Evolutionary conservation across 1,140 invertebrate genomes (phyloP), one percentile per base, ranked within the genome.

Genomic region (Augochlora pura): DNA sequence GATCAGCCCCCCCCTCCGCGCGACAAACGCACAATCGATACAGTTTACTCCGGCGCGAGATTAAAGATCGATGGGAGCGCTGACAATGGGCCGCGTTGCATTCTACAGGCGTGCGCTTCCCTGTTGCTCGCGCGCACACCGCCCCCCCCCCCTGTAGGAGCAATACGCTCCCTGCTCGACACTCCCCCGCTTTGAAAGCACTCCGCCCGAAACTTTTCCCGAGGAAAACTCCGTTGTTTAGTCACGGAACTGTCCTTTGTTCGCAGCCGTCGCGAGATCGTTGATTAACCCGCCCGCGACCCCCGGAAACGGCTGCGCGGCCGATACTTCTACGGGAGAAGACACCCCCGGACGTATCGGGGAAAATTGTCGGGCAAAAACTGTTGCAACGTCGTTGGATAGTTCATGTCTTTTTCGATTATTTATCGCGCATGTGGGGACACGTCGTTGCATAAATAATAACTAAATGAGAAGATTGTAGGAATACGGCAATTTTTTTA

Each of bases 51-150:
- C 46, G 57, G 27, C 67, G 62, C 66, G 69, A 85, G 87, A 88
- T 88, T 86, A 85, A 81, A 85, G 78, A 88, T 88, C 84, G 85
- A 88, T 82, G 83, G 67, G 83, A 85, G 69, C 27, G 64, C 23
- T 60, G 65, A 88, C 87, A 87, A 88, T 88, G 69, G 81, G 12
- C 52, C 42, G 8, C 52, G 62, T 84, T 68, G 70, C 60, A 72
- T 75, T 57, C 79, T 27, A 73, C 62, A 72, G 77, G 80, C 84
- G 83, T 84, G 84, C 63, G 64, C 66, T 68, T 62, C 52, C n/a
- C 52, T 62, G 65, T 83, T 81, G 60, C 71, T 46, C 67, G 54
- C 32, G 23, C 46, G 54, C n/a, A n/a, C n/a, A n/a, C n/a, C n/a
- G n/a, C 64, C 52, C 25, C 67, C 16, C 1, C 62, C 81, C 77